Evolutionary conservation across 2,113 vertebrate genomes (phyloP), one percentile per base, ranked within the genome.

Genomic region (Gavia stellata): DNA sequence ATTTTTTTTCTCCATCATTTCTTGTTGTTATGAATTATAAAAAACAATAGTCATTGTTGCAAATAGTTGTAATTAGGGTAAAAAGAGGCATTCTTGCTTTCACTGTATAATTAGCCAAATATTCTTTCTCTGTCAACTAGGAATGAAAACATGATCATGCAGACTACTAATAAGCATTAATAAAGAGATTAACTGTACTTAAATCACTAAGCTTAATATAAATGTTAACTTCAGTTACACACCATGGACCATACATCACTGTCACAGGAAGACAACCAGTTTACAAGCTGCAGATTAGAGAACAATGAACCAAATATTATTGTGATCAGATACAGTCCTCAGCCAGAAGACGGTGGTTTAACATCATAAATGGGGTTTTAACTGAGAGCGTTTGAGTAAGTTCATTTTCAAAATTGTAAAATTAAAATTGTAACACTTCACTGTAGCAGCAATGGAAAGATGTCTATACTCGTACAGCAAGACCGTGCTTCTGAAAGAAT

Each of bases 121-220:
- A 45, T 24, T 88, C 36, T 50, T 81, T 80, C 58, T 77, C 81
- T 74, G 49, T 38, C 83, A 95, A 74, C 56, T 49, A 84, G 17
- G 91, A 95, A 92, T 68, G 47, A 89, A 96, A 94, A 79, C 44
- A 92, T 26, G 42, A 83, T 86, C 50, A 56, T 47, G 17, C 36
- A 78, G 40, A 71, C 65, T 61, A 59, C 44, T 88, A 91, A 91
- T 89, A 87, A 71, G 80, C 68, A 79, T 78, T 86, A 95, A 83
- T 56, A 95, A 77, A 86, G 86, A 95, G 70, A 91, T 91, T 75
- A 89, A 62, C 77, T 79, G 66, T 65, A 87, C 77, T 94, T 87
- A 89, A 86, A 89, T 87, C 45, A 79, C 68, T 85, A 94, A 89
- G n/a, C 33, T 56, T 28, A 73, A 42, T 73, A 91, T 45, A 94